Evolutionary conservation across 2,888 invertebrate species (phyloP).

Genomic region (Tribolium freemani): DNA sequence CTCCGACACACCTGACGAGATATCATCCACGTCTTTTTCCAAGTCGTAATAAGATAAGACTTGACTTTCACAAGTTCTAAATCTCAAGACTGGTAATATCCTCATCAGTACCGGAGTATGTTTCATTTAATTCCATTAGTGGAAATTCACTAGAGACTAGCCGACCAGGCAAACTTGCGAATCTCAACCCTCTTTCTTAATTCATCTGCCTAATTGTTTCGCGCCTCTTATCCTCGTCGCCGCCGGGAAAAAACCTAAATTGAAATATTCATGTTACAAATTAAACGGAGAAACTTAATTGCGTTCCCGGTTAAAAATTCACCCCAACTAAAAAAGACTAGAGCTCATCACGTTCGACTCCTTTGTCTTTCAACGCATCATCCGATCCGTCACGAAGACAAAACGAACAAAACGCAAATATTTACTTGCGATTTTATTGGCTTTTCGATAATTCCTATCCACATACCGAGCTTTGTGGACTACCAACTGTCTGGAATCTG

Average conservation of each 20-base stretch:
- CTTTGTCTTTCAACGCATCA: conserved; percentile 18
- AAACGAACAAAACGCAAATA: conserved; percentile 37
- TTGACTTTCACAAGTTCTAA: conserved; percentile 38
- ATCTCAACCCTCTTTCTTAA: conserved; percentile 29
- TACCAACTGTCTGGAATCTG: conserved; percentile 43
- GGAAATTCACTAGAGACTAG: conserved; percentile 39
- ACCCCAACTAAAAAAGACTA: neutral
- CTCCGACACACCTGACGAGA: conserved; percentile 14
- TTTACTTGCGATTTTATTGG: conserved; percentile 40
- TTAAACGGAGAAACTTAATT: conserved; percentile 33
- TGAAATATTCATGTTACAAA: conserved; percentile 37
- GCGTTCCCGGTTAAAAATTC: conserved; percentile 17
- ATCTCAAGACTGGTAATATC: conserved; percentile 36
- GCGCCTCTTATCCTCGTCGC: conserved; percentile 22
- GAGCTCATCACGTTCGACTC: conserved; percentile 17
- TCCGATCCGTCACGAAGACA: conserved; percentile 19
- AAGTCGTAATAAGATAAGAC: conserved; percentile 31
- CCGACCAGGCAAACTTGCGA: conserved; percentile 25
- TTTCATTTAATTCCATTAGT: conserved; percentile 49
- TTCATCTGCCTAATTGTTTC: conserved; percentile 40
- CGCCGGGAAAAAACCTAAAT: conserved; percentile 14
- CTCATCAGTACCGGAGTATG: conserved; percentile 42
- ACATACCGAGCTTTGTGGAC: conserved; percentile 42
- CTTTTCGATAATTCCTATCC: conserved; percentile 40
- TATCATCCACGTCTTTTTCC: conserved; percentile 29